Conservation (phyloP, 2,888 invertebrate genomes). For the Enchytraeus crypticus region DNA sequence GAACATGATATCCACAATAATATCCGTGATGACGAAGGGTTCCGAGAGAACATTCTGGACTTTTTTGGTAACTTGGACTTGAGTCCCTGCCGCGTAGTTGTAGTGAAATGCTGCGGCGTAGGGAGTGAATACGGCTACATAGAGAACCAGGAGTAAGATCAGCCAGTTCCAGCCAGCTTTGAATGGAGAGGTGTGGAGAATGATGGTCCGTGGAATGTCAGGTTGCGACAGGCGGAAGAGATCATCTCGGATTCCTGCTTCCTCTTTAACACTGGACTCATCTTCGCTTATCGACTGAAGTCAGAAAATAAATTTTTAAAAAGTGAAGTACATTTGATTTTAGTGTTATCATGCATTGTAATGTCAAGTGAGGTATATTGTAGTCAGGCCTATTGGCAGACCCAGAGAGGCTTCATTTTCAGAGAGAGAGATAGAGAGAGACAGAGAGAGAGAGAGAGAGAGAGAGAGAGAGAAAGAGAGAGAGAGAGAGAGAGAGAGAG, state of each 20-base stretch:
- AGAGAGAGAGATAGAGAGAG: too few species aligned
- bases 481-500: neutral
- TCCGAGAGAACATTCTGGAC: slow-evolving; percentile 42
- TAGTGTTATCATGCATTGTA: too few species aligned
- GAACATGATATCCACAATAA: slow-evolving; percentile 49
- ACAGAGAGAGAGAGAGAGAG: neutral
- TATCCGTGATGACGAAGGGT: slow-evolving; percentile 46
- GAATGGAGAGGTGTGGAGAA: slow-evolving; percentile 49
- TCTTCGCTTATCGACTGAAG: too few species aligned
- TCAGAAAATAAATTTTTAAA: too few species aligned
- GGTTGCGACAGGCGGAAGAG: neutral
- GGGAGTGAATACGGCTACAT: slow-evolving; percentile 49
- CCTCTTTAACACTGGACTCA: too few species aligned
- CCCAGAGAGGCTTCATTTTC: too few species aligned
- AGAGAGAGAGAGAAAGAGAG: neutral
- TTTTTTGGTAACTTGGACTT: neutral
- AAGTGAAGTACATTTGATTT: too few species aligned
- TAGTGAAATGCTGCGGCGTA: slow-evolving; percentile 46
- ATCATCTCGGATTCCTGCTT: too few species aligned
- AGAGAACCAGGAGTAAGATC: slow-evolving; percentile 45
- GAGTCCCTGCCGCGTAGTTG: slow-evolving; percentile 36
- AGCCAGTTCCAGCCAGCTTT: slow-evolving; percentile 50
- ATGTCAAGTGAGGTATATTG: too few species aligned
- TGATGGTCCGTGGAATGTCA: slow-evolving; percentile 40
- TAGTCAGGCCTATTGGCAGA: too few species aligned